phyloP scores from a whole-genome alignment of 2,113 vertebrate species.

The Callaeas wilsoni region DNA sequence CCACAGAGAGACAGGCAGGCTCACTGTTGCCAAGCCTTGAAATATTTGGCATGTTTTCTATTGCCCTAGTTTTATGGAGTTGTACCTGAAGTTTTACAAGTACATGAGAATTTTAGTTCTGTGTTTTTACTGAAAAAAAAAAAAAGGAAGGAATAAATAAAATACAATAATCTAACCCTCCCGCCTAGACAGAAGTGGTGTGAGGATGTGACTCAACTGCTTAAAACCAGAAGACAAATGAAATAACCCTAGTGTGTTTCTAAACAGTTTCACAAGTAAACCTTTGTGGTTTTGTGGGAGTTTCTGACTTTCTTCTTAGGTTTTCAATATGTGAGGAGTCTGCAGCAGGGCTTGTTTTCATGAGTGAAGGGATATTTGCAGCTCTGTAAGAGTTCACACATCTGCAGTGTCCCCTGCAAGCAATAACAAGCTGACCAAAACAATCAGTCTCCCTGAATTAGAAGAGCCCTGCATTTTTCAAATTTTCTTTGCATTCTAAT shows the following conservation, averaged over 20 bases:
- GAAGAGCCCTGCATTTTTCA: not conserved
- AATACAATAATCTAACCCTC: not conserved
- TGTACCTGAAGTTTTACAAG: slow-evolving; percentile 42
- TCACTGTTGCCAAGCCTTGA: slow-evolving; percentile 35
- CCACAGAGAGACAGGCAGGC: slow-evolving; percentile 23
- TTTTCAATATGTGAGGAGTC: not conserved
- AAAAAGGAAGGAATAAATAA: not conserved
- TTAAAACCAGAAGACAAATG: not conserved
- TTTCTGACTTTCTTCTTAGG: not conserved
- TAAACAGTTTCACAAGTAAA: not conserved
- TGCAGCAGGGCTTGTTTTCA: not conserved
- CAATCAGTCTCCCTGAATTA: not conserved
- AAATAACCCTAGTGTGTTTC: not conserved
- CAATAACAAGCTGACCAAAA: not conserved
- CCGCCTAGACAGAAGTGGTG: not conserved
- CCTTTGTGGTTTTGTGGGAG: not conserved
- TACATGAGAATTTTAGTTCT: not conserved
- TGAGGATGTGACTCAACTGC: not conserved
- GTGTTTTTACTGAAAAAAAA: not conserved
- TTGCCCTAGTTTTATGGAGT: slow-evolving; percentile 55
- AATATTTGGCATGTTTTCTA: slow-evolving; percentile 43
- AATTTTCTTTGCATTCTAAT: not conserved
- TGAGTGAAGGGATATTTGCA: not conserved
- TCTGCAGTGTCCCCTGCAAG: not conserved
- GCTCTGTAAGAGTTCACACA: not conserved